phyloP scores from a whole-genome alignment of 2,888 invertebrate species.

The Leistus spinibarbis region DNA sequence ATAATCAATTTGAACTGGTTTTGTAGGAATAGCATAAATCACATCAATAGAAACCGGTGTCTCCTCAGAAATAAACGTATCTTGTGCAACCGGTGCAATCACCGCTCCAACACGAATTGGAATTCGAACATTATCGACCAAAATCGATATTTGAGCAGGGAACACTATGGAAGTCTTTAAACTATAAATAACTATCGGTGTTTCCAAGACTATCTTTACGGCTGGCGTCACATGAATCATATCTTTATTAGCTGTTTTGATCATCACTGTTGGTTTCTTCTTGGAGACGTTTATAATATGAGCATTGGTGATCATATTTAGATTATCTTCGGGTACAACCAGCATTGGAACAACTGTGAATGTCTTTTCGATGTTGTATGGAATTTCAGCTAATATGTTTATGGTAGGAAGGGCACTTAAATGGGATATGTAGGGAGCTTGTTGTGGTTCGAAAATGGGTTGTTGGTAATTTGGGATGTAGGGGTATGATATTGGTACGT shows the following conservation, averaged over 20 bases:
- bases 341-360: constrained; percentile 55
- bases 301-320: constrained; percentile 52
- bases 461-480: constrained; percentile 16
- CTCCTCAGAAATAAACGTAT: constrained; percentile 50
- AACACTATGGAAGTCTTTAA: constrained; percentile 55
- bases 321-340: constrained; percentile 51
- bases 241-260: constrained; percentile 50
- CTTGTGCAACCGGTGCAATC: constrained; percentile 54
- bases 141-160: constrained; percentile 55
- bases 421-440: constrained; percentile 38
- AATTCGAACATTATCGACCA: constrained; percentile 54
- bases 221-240: constrained; percentile 56
- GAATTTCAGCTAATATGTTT: constrained; percentile 52
- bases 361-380: constrained; percentile 50
- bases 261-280: constrained; percentile 53
- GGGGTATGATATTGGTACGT: constrained; percentile 16
- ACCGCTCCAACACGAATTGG: constrained; percentile 57
- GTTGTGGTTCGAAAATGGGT: constrained; percentile 25
- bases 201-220: constrained; percentile 54
- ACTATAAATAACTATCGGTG: constrained; percentile 54
- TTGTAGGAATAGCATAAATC: constrained; percentile 57
- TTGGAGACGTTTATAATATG: constrained; percentile 54
- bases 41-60: constrained; percentile 54
- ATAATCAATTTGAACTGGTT: constrained; percentile 49
- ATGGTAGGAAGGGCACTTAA: constrained; percentile 47